Evolutionary conservation across 2,888 invertebrate genomes (phyloP), one percentile per base, ranked within the genome.

Genomic region (Cephus rjabovi): DNA sequence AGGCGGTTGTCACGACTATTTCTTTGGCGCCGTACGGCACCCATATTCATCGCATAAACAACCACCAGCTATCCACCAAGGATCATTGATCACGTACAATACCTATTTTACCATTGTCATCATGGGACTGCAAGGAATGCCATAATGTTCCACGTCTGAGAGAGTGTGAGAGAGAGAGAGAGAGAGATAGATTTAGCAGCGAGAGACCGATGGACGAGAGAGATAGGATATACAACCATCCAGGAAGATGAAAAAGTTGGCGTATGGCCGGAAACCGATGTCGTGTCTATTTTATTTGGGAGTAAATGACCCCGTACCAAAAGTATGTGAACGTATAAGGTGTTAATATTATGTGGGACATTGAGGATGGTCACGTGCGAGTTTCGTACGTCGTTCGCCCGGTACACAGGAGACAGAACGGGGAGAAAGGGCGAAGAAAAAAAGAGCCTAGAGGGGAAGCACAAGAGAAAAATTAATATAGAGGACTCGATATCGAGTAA

Each of bases 101-200:
- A 56, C 23, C 56, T 56, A 23, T 56, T 56, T 56, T 56, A 56
- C 23, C 56, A 56, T 56, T 15, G 2, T 23, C 56, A 23, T 56
- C 56, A 9, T 6, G 23, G 23, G 56, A 56, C 56, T 56, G 15
- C 56, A 56, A 56, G 56, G 6, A 40, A 40, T 40, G 40, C 40
- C 40, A 56, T 56, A 9, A 56, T 23, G 56, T 56, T 56, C 56
- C 73, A 82, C 74, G 76, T 80, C 75, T 81, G 78, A 78, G 79
- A 83, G 81, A 78, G 79, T 77, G 79, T 77, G 11, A 34, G 34
- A 34, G 34, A 34, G 34, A 11, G 34, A 30, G 30, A 30, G 30
- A 77, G 77, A 70, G 69, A 73, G 71, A 76, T 56, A 31, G 73
- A 77, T 69, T 34, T 23, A 9, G 56, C 56, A 15, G 9, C 6